These are phyloP conservation scores for Neuroscelio doddi DNA, from an alignment of 2,888 invertebrate genomes.

Conservation along the genomic window DNA sequence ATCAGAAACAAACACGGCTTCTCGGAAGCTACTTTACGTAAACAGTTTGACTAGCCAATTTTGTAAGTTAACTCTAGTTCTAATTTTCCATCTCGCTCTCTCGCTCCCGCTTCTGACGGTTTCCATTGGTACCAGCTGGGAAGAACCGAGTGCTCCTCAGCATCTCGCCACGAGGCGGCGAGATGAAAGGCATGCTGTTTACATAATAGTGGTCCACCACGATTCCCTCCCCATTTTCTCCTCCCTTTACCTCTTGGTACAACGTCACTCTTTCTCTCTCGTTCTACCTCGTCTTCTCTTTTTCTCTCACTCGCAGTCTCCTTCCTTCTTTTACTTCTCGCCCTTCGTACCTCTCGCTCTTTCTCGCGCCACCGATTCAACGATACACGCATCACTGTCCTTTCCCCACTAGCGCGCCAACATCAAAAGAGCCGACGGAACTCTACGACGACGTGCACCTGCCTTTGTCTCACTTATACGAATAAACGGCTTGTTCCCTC, in stretches of 20 bases:
- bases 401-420: conserved; percentile 51
- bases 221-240: conserved; percentile 49
- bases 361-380: conserved; percentile 48
- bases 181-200: conserved; percentile 79
- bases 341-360: conserved; percentile 21
- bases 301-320: conserved; percentile 1
- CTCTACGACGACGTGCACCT: conserved; percentile 55
- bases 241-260: conserved; percentile 16
- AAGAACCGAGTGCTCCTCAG: conserved; percentile 13
- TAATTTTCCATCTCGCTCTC: conserved; percentile 4
- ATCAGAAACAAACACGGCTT: conserved; percentile 4
- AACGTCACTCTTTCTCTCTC: conserved; percentile 27
- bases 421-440: conserved; percentile 63
- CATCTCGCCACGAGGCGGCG: conserved; percentile 69
- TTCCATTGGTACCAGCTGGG: conserved; percentile 15
- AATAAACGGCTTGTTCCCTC: conserved; percentile 53
- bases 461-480: conserved; percentile 59
- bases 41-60: conserved; percentile 8
- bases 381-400: conserved; percentile 53
- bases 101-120: background rate
- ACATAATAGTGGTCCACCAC: conserved; percentile 81
- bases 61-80: conserved; percentile 10
- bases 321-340: conserved; percentile 23
- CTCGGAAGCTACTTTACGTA: conserved; percentile 9
- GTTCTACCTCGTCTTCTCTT: conserved; percentile 20